These are phyloP conservation scores for Echinometra lucunter DNA, from an alignment of 53 echinoderm and acorn worm genomes.

Conservation along the genomic window DNA sequence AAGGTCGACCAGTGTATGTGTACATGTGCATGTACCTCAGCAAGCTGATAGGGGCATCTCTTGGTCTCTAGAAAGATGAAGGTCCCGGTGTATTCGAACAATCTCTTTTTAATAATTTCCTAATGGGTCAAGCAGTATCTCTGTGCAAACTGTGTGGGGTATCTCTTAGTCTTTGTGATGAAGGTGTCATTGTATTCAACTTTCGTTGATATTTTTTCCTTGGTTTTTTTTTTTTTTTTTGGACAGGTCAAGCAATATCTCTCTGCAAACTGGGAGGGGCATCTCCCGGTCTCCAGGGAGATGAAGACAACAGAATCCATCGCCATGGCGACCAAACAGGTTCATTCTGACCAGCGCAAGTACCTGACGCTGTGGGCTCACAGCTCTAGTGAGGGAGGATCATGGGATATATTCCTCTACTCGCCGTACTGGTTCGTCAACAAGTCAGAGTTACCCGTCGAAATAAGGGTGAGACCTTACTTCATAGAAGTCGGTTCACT, in stretches of 20 bases:
- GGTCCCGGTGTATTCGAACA: no score
- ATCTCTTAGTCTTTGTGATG: no score
- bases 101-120: no score
- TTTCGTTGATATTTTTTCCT: background rate
- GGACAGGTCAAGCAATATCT: constrained; percentile 90
- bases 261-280: constrained; percentile 96
- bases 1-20: no score
- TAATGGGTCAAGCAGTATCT: no score
- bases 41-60: no score
- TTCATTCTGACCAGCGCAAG: constrained; percentile 85
- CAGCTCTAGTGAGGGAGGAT: constrained; percentile 85
- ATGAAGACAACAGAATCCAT: constrained; percentile 94
- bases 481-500: no score
- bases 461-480: constrained; percentile 83
- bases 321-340: constrained; percentile 91
- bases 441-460: constrained; percentile 95
- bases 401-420: constrained; percentile 97
- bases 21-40: no score
- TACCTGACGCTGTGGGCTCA: constrained; percentile 93
- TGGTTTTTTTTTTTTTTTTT: background rate
- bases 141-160: no score
- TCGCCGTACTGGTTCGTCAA: constrained; percentile 99
- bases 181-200: no score
- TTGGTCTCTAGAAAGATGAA: no score
- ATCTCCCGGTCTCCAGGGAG: constrained; percentile 91